Conservation (phyloP, 1,140 invertebrate genomes). For the Drosophila sucinea region DNA sequence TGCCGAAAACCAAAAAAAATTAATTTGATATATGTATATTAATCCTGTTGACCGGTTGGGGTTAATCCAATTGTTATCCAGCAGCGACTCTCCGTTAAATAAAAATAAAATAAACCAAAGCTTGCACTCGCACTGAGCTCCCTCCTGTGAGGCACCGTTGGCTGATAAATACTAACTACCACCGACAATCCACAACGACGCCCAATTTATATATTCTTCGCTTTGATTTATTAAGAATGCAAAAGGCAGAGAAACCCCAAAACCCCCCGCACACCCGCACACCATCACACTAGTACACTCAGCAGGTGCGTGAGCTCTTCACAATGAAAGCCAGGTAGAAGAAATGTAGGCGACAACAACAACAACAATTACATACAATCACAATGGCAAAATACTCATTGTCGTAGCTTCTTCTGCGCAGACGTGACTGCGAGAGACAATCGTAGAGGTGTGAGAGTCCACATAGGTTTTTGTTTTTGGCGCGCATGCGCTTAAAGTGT, state of each 20-base stretch:
- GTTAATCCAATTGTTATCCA: slow-evolving; percentile 73
- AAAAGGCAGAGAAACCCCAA: slow-evolving; percentile 73
- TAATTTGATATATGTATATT: slow-evolving; percentile 6
- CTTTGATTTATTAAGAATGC: slow-evolving; percentile 83
- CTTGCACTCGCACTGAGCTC: slow-evolving; percentile 77
- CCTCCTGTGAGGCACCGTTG: slow-evolving; percentile 82
- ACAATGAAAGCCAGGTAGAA: slow-evolving; percentile 22
- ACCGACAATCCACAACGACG: slow-evolving; percentile 58
- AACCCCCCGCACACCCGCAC: slow-evolving; percentile 23
- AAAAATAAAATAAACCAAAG: slow-evolving; percentile 61
- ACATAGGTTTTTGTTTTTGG: slow-evolving; percentile 25
- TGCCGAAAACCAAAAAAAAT: background rate
- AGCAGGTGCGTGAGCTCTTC: slow-evolving; percentile 52
- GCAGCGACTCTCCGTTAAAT: slow-evolving; percentile 7
- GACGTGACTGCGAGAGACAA: slow-evolving; percentile 59
- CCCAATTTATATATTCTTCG: slow-evolving; percentile 83
- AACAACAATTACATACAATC: slow-evolving; percentile 47
- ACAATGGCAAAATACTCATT: slow-evolving; percentile 53
- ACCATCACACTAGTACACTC: slow-evolving; percentile 29
- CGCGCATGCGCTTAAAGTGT: slow-evolving; percentile 60
- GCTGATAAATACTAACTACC: slow-evolving; percentile 82
- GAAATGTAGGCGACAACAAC: slow-evolving; percentile 60
- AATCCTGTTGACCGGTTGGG: background rate
- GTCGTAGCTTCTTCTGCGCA: slow-evolving; percentile 45
- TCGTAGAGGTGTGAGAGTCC: slow-evolving; percentile 19